phyloP scores from a whole-genome alignment of 1,140 invertebrate genomes.

The Bombus picipes region DNA sequence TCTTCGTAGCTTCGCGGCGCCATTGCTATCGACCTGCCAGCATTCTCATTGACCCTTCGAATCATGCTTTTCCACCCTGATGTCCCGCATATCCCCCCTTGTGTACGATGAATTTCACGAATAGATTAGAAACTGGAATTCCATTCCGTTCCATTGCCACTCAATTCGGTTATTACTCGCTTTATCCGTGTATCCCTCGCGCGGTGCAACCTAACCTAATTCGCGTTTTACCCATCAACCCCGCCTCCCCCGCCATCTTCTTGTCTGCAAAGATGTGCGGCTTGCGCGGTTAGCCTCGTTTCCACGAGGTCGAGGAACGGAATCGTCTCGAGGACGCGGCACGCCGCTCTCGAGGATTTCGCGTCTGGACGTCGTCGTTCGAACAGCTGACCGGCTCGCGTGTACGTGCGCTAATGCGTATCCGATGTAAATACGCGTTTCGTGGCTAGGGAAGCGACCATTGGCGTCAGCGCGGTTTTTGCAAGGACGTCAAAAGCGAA shows the following conservation, averaged over 20 bases:
- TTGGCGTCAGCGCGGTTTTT: neutral
- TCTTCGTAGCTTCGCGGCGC: constrained; percentile 75
- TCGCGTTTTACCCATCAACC: constrained; percentile 38
- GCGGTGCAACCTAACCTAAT: constrained; percentile 55
- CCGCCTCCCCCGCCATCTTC: constrained; percentile 56
- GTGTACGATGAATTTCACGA: neutral
- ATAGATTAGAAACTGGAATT: neutral
- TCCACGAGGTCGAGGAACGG: constrained; percentile 70
- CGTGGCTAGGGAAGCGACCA: neutral
- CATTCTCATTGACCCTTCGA: constrained; percentile 62
- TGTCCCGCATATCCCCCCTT: constrained; percentile 8
- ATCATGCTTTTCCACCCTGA: constrained; percentile 59
- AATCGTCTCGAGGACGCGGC: constrained; percentile 64
- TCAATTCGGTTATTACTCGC: too few relatives aligned
- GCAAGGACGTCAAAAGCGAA: neutral
- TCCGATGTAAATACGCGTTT: constrained; percentile 30
- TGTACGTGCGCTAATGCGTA: constrained; percentile 22
- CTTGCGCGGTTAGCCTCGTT: constrained; percentile 66
- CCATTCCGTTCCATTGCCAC: neutral
- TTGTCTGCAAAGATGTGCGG: constrained; percentile 45
- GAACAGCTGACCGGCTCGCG: constrained; percentile 58
- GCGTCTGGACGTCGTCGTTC: constrained; percentile 42
- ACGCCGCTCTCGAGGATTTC: constrained; percentile 33
- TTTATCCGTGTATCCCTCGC: neutral
- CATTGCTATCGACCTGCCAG: constrained; percentile 79